These are phyloP conservation scores for Sinohyriopsis cumingii DNA, from an alignment of 2,888 invertebrate species.

Conservation along the genomic window DNA sequence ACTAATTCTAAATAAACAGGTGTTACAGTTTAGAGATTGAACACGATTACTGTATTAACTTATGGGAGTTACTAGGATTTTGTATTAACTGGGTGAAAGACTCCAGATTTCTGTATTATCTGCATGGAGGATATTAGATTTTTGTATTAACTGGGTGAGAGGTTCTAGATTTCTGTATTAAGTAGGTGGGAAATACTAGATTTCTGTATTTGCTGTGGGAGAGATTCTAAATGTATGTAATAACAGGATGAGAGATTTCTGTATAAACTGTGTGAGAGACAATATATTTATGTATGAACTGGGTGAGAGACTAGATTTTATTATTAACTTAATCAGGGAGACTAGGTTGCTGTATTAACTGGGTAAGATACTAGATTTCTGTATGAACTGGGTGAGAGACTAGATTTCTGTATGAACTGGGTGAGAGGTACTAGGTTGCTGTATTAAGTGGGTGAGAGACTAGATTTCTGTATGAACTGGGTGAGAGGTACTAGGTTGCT, in stretches of 20 bases:
- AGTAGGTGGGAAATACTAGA: background rate
- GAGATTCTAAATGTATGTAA: background rate
- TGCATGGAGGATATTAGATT: background rate
- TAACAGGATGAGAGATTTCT: background rate
- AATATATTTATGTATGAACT: background rate
- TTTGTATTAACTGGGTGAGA: background rate
- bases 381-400: too few relatives aligned
- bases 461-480: background rate
- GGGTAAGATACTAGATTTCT: background rate
- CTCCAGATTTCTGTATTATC: background rate
- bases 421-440: background rate
- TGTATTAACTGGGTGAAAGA: background rate
- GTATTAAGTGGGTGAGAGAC: background rate
- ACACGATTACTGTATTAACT: too few relatives aligned
- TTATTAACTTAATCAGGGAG: background rate
- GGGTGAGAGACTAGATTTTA: background rate
- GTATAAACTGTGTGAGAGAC: background rate
- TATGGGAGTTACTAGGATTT: background rate
- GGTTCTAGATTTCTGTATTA: background rate
- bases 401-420: background rate
- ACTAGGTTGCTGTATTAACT: background rate
- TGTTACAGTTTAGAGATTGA: too few relatives aligned
- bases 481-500: background rate
- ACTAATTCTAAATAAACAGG: too few relatives aligned
- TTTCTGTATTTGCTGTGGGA: too few relatives aligned